phyloP scores from a whole-genome alignment of 2,113 vertebrate species.

The Eleginops maclovinus region DNA sequence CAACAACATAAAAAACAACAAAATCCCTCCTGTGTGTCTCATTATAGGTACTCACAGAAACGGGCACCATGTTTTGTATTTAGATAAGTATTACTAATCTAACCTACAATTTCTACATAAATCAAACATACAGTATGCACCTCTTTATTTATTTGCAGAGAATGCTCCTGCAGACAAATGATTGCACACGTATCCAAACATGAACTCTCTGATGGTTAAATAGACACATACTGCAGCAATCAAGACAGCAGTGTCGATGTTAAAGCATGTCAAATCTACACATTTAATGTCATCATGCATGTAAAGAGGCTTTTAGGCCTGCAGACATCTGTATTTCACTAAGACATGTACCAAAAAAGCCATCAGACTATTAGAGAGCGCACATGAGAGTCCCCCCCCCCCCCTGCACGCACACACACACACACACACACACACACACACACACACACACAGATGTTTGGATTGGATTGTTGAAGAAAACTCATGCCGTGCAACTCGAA shows the following conservation, averaged over 20 bases:
- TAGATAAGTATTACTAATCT: neutral
- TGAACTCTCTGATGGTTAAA: too few relatives aligned
- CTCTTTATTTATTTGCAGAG: neutral
- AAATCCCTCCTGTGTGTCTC: neutral
- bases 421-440: slow-evolving; percentile 15
- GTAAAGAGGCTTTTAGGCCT: slow-evolving; percentile 15
- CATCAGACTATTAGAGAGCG: slow-evolving; percentile 22
- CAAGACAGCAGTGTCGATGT: neutral
- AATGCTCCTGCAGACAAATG: neutral
- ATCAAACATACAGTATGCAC: neutral
- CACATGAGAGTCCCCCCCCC: neutral
- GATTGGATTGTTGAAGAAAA: slow-evolving; percentile 27
- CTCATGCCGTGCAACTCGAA: slow-evolving; percentile 39
- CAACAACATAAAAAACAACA: neutral
- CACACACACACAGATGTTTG: slow-evolving; percentile 44
- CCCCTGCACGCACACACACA: neutral
- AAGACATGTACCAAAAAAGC: slow-evolving; percentile 16
- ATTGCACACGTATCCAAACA: neutral
- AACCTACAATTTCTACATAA: neutral
- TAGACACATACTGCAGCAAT: neutral
- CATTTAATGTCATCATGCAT: slow-evolving; percentile 9
- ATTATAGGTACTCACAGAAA: neutral
- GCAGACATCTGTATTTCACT: slow-evolving; percentile 5
- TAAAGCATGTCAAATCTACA: slow-evolving; percentile 9
- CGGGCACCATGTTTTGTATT: neutral